Base-by-base conservation (phyloP, 2,888 invertebrate genomes). In the Caenorhabditis plicata region DNA sequence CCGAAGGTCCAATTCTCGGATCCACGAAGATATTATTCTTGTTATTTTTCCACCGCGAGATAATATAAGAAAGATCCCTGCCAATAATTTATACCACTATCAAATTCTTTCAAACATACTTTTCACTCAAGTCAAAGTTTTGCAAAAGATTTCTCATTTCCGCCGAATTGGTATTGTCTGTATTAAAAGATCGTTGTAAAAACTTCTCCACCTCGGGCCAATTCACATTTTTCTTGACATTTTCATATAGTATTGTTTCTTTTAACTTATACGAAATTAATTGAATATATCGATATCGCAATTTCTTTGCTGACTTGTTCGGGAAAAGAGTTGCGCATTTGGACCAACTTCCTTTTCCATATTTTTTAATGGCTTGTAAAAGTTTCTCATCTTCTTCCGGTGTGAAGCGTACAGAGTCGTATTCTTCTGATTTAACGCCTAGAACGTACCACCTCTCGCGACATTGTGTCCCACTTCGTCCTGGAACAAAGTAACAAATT, bases 351-450 rank as follows among this genome's bases (percentile, higher is more conserved):
- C 64, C 64, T 49, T 87, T 84, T 62, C 84, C 86, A 63, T 87
- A 86, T 57, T 83, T 83, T n/a, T 87, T 85, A 0, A 91, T 85
- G 1, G 88, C 81, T 48, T 85, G 83, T 29, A 85, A 77, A 2
- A 92, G 83, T 41, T 85, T 84, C 43, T 85, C 83, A 71, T 90
- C 88, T 79, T 92, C 91, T 39, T 86, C 85, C 11, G 82, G 77
- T 0, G 86, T 85, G 88, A 91, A 91, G 8, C 70, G 56, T n/a
- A n/a, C n/a, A n/a, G n/a, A n/a, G 13, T 51, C 47, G 11, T 51
- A 41, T 11, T 50, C 38, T 32, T 71, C 53, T 41, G 60, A 54
- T 1, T 67, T 60, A 23, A 48, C 42, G 50, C 74, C 72, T 25
- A 75, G 47, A 13, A 66, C 65, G 7, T 58, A 52, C 75, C 75